phyloP scores from a whole-genome alignment of 2,113 vertebrate species.

The Microcebus murinus region DNA sequence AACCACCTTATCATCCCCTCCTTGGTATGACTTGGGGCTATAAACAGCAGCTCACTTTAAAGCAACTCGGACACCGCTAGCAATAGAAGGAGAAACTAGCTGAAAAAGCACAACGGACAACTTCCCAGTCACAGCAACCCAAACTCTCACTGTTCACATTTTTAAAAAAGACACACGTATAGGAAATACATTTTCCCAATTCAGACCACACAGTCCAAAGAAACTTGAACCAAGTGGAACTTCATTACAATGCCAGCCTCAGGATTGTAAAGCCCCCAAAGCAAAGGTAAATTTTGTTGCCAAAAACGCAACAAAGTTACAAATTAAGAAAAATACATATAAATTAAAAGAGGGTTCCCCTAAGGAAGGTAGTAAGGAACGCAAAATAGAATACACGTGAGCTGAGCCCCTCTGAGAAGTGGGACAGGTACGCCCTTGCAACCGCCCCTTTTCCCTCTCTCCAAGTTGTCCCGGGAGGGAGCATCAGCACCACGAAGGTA shows the following conservation, averaged over 20 bases:
- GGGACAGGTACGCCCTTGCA: neutral
- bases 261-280: slow-evolving; percentile 61
- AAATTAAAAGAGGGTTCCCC: slow-evolving; percentile 70
- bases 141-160: slow-evolving; percentile 65
- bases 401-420: slow-evolving; percentile 44
- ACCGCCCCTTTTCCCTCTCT: neutral
- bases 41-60: neutral
- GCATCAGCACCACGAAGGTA: slow-evolving; percentile 65
- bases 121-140: slow-evolving; percentile 7
- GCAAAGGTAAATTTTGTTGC: slow-evolving; percentile 73
- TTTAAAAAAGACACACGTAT: slow-evolving; percentile 32
- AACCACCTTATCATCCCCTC: neutral
- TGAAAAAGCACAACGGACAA: neutral
- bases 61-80: neutral
- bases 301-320: slow-evolving; percentile 81
- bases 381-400: slow-evolving; percentile 17
- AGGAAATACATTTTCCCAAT: slow-evolving; percentile 64
- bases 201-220: slow-evolving; percentile 63
- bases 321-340: slow-evolving; percentile 68
- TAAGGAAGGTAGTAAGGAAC: slow-evolving; percentile 59
- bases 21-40: neutral
- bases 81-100: neutral
- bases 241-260: slow-evolving; percentile 56
- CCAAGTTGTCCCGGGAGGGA: slow-evolving; percentile 40
- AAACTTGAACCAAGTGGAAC: slow-evolving; percentile 63